These are phyloP conservation scores for Teleopsis dalmanni DNA, from an alignment of 1,140 invertebrate genomes.

Conservation along the genomic window DNA sequence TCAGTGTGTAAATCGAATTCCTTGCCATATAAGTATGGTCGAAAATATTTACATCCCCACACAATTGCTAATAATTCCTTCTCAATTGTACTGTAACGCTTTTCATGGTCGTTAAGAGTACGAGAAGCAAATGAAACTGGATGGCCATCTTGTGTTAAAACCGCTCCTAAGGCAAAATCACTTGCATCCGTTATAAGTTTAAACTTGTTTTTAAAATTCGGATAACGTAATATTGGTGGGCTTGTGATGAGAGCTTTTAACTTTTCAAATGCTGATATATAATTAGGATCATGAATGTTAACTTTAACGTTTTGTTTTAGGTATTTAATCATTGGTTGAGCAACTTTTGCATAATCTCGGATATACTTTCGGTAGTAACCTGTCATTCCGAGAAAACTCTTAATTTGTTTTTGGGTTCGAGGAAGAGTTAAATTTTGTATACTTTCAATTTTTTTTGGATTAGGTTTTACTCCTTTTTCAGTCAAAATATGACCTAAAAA, in stretches of 20 bases:
- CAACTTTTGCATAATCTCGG: conserved; percentile 16
- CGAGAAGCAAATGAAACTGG: conserved; percentile 41
- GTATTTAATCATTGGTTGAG: conserved; percentile 25
- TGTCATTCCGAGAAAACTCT: too few relatives aligned
- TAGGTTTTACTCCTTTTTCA: conserved; percentile 8
- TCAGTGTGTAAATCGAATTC: conserved; percentile 43
- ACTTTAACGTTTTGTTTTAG: conserved; percentile 7
- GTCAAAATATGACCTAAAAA: conserved; percentile 15
- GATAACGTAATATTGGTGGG: conserved; percentile 16
- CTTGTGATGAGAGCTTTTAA: too few relatives aligned
- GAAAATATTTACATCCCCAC: conserved; percentile 44
- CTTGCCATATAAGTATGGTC: conserved; percentile 45
- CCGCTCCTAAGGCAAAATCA: conserved; percentile 21
- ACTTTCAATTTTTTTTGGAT: conserved; percentile 10
- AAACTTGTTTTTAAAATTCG: conserved; percentile 24
- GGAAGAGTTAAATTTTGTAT: conserved; percentile 9
- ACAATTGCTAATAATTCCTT: conserved; percentile 42
- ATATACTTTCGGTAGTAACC: conserved; percentile 30
- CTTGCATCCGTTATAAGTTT: conserved; percentile 16
- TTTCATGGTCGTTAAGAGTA: conserved; percentile 41
- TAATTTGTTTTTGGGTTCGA: conserved; percentile 7
- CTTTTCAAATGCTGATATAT: conserved; percentile 9
- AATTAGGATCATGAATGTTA: conserved; percentile 2
- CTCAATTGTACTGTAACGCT: conserved; percentile 43
- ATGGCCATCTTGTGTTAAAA: conserved; percentile 27